phyloP scores from a whole-genome alignment of 2,113 vertebrate species.

The Ifrita kowaldi region DNA sequence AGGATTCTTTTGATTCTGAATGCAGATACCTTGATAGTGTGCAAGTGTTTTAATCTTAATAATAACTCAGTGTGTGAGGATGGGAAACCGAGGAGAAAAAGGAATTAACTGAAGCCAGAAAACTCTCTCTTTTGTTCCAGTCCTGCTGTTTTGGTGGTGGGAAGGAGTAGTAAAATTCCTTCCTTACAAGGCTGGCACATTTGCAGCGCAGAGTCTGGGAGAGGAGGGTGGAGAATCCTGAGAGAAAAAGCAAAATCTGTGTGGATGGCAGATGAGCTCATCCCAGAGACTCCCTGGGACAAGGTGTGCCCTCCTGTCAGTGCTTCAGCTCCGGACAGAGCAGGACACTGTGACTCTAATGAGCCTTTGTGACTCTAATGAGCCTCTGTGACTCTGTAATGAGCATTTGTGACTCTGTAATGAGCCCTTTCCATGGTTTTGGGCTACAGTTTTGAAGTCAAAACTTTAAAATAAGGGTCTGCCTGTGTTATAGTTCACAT shows the following conservation, averaged over 20 bases:
- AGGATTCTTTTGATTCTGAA: background rate
- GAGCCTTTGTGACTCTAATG: background rate
- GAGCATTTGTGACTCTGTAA: background rate
- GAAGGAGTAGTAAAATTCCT: background rate
- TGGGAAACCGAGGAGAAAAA: background rate
- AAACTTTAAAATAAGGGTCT: background rate
- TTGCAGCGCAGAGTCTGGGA: rapidly evolving
- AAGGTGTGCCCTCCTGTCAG: background rate
- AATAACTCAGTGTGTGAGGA: background rate
- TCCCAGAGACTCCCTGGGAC: background rate
- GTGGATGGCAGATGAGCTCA: background rate
- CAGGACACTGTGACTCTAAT: background rate
- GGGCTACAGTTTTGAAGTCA: background rate
- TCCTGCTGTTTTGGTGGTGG: background rate
- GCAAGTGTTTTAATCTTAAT: background rate
- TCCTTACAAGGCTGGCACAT: background rate
- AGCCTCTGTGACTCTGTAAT: background rate
- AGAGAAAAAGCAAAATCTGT: background rate
- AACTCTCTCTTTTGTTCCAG: background rate
- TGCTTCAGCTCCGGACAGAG: background rate
- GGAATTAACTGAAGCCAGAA: background rate
- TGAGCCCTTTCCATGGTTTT: background rate
- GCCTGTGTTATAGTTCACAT: background rate
- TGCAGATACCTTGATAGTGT: background rate
- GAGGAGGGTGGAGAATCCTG: background rate